Evolutionary conservation across 2,888 invertebrate genomes (phyloP).

Genomic region (Parasteatoda lunata): DNA sequence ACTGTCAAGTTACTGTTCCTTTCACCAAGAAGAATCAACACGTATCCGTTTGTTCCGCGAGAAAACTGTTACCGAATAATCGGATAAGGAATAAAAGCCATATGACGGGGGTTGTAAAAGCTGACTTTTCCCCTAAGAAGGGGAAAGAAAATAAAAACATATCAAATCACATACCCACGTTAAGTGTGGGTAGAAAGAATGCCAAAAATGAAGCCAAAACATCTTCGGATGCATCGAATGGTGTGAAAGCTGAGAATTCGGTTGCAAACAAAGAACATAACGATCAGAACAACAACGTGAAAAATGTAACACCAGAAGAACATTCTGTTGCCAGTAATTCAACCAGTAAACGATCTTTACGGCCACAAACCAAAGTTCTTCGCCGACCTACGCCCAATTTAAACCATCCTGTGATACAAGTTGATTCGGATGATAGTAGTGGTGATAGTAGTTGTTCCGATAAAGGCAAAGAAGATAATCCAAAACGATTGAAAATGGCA

Average conservation of each 20-base stretch:
- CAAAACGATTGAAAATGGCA: conserved; percentile 52
- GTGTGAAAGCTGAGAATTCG: background rate
- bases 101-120: conserved; percentile 49
- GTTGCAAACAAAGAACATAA: background rate
- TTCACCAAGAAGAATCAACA: background rate
- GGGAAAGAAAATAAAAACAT: conserved; percentile 62
- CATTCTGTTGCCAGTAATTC: conserved; percentile 5
- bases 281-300: background rate
- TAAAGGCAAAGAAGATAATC: conserved; percentile 60
- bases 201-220: conserved; percentile 48
- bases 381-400: conserved; percentile 69
- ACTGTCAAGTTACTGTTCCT: conserved; percentile 22
- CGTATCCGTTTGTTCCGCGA: too few species aligned
- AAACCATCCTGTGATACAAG: conserved; percentile 69
- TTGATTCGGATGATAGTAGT: conserved; percentile 57
- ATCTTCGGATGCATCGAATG: conserved; percentile 1
- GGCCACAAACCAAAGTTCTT: conserved; percentile 69
- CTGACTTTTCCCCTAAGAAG: conserved; percentile 54
- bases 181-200: conserved; percentile 25
- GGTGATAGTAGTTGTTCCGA: conserved; percentile 47
- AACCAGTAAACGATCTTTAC: conserved; percentile 54
- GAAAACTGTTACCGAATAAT: background rate
- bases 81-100: background rate
- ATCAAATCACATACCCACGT: conserved; percentile 46
- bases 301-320: background rate